Base-by-base conservation (phyloP, 2,797 vertebrate species). In the Liparis tanakae region DNA sequence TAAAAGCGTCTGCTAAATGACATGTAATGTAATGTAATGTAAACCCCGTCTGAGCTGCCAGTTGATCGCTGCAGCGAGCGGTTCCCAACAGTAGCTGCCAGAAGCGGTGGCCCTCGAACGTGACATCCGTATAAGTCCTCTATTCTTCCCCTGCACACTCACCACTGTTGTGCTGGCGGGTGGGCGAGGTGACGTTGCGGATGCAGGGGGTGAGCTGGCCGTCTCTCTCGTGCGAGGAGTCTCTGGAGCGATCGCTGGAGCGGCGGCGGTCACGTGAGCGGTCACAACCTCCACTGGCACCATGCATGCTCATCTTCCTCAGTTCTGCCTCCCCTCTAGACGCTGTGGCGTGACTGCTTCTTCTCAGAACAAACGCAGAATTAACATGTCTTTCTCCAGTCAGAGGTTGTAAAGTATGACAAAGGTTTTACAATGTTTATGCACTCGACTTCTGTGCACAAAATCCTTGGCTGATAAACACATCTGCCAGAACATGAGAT, bases 181-280 rank as follows among this genome's bases (percentile, higher is more conserved):
- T 99, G 82, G 98, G 98, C 66, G 98, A 99, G 67, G 97, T 98
- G 84, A 99, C 94, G 79, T 99, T 99, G 82, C 98, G 96, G 85
- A 99, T 99, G 91, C 98, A 99, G 0, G 98, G 98, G 60, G 98
- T 99, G 79, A 99, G 97, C 73, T 99, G 98, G 78, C 97, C 96
- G 79, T 99, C 98, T 66, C 97, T 95, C 89, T 99, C 98, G 3
- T 99, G 98, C 50, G 98, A 99, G 3, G 98, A 99, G 92, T 99
- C 98, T 58, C 98, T 95, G 63, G 98, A 99, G 87, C 97, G 95
- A 91, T 99, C 98, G 61, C 97, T 98, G 57, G 98, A 99, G 68
- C 98, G 96, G 58, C 98, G 95, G 76, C 97, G 96, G 88, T 99
- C 98, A 88, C 98, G 93, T 8, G 98, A 99, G 18, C 96, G 94